phyloP scores from a whole-genome alignment of 2,113 vertebrate genomes.

The Campylorhamphus procurvoides region DNA sequence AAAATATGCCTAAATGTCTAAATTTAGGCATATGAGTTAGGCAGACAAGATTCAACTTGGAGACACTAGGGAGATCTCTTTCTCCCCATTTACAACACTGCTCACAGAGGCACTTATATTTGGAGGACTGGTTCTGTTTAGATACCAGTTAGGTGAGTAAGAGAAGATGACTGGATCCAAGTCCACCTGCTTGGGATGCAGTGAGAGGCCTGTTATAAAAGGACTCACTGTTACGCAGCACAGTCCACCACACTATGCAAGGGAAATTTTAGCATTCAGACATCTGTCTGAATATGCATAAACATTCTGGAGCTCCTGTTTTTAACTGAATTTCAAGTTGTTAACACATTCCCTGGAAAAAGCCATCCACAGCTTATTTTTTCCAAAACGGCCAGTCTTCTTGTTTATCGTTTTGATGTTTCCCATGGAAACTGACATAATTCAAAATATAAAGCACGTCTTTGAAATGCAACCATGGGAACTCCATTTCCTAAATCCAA shows the following conservation, averaged over 20 bases:
- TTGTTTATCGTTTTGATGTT: slow-evolving; percentile 30
- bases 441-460: not conserved
- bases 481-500: not conserved
- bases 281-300: slow-evolving; percentile 3
- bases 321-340: not conserved
- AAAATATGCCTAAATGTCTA: not conserved
- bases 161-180: not conserved
- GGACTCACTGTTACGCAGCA: not conserved
- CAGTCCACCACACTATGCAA: not conserved
- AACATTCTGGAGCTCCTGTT: not conserved
- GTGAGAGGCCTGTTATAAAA: not conserved
- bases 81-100: not conserved
- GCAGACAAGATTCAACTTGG: not conserved
- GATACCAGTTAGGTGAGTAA: not conserved
- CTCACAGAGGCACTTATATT: not conserved
- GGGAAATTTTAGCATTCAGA: not conserved
- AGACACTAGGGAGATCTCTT: not conserved
- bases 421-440: slow-evolving; percentile 25
- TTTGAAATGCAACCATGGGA: slow-evolving; percentile 7
- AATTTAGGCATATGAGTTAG: not conserved
- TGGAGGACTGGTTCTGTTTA: not conserved
- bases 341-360: slow-evolving; percentile 46
- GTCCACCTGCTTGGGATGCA: not conserved
- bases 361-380: not conserved
- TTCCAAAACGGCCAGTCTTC: not conserved